Evolutionary conservation across 2,888 invertebrate species (phyloP), one percentile per base, ranked within the genome.

Genomic region (Cosmorhoe ocellata): DNA sequence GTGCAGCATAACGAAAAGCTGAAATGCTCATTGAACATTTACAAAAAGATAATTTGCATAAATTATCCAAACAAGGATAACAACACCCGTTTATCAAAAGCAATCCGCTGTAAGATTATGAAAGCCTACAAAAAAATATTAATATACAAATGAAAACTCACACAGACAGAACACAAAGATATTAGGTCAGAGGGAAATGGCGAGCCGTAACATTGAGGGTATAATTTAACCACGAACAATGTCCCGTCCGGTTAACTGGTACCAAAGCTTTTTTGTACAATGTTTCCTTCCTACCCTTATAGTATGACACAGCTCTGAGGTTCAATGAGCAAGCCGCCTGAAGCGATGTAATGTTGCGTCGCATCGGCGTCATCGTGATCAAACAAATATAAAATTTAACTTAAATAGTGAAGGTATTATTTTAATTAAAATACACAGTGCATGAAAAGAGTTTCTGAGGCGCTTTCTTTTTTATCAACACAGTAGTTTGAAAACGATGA

Each of bases 151-250:
- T 61, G 61, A 64, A 63, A 62, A 65, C 55, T 57, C 53, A 58
- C 56, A 58, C 55, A 61, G 51, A 27, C 27, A 27, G 55, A 57
- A 61, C 55, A 63, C 61, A 63, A 61, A 66, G 69, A 68, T 67
- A 67, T 65, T 64, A 71, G 76, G 71, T 72, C 70, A 74, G 71
- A 70, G 68, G 72, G 66, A 71, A 76, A 68, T 63, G 58, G 63
- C 67, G 63, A 65, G 63, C 67, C 69, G 71, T 75, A 70, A 69
- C 69, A 67, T 70, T 69, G 73, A 69, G 71, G 67, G 74, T 66
- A 80, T 79, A 79, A 80, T 79, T 80, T 74, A 66, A 67, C 67
- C 65, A 63, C 59, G 64, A 73, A 76, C 76, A 78, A 73, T 69
- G 74, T 75, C 70, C 69, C 69, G 71, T 70, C 73, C 75, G 70